Evolutionary conservation across 2,113 vertebrate species (phyloP), one percentile per base, ranked within the genome.

Genomic region (Uria aalge): DNA sequence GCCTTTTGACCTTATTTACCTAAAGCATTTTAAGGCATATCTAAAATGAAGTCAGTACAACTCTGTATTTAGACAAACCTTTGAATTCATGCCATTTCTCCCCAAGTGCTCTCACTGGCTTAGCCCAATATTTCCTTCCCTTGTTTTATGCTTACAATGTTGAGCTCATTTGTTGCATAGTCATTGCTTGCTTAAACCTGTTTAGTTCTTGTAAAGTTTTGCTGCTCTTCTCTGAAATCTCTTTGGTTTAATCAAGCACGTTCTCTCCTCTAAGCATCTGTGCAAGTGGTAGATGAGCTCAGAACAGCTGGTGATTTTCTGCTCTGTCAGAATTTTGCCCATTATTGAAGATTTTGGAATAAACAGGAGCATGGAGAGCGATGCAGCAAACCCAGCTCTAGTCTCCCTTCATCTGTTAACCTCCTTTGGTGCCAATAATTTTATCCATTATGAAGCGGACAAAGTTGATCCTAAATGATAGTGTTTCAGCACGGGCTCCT

Each of bases 271-370:
- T 47, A 36, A 92, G 86, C 84, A 90, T 86, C 66, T 72, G 86
- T 81, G 57, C 22, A 43, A 87, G 62, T 20, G 24, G 67, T 36
- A n/a, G 53, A 82, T n/a, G 53, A 87, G 86, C 86, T 82, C 69
- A 76, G 74, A 88, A 43, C 91, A 96, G 94, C 89, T 85, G 91
- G 45, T 76, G 53, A 73, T 92, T 95, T 94, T 85, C 69, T 91
- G 74, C 84, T 91, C 64, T 91, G 69, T 76, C 81, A 83, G 80
- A 47, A 79, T 89, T 90, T 76, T 85, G 82, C 74, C 59, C 30
- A 29, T 95, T 93, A 73, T 34, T 80, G 91, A 87, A 85, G 86
- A 57, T 50, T 90, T 87, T 82, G 53, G 73, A 66, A 74, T 48
- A 85, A 89, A 84, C 16, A 85, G 57, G 50, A 87, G 67, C 29